Evolutionary conservation across 1,140 invertebrate genomes (phyloP), one percentile per base, ranked within the genome.

Genomic region (Procambarus clarkii): DNA sequence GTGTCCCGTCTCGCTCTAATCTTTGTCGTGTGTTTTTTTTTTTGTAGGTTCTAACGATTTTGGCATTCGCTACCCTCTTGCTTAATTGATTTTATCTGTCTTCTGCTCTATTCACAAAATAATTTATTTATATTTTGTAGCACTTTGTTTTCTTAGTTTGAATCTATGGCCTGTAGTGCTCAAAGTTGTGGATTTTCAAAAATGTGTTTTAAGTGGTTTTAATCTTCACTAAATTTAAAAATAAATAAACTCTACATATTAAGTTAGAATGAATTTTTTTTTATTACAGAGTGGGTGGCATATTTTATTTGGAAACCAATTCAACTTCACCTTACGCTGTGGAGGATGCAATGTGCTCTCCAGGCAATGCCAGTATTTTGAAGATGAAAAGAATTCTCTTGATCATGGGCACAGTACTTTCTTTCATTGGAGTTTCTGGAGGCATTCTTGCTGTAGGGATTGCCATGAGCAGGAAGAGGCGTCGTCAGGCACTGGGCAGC

Each of bases 281-380:
- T 18, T 2, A 4, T 58, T 24, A 44, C 81, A 44, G 24, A 21
- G 11, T 71, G 64, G n/a, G 15, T 4, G 60, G 60, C 34, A 46
- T 48, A 45, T 85, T 71, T 71, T 85, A 69, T 48, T 34, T 85
- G 34, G 46, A 18, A 24, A 71, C 83, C 21, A 71, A 74, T 45
- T 9, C 9, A 2, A 64, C 34, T 3, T 4, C 45, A 21, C 83
- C 64, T 9, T 85, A 21, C 15, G 60, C 83, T 18, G 8, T 15
- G 60, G 60, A 74, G 15, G 83, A 85, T 24, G 64, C 54, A 13
- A 64, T 46, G 11, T 85, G 83, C 34, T 71, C 44, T 5, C 83
- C 64, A 4, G 83, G 83, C n/a, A 85, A 48, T 48, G 69, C 83
- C 11, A 18, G 4, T 5, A 18, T 5, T 64, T 11, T 21, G 15